Evolutionary conservation across 2,888 invertebrate species (phyloP).

Genomic region (Xestobium rufovillosum): DNA sequence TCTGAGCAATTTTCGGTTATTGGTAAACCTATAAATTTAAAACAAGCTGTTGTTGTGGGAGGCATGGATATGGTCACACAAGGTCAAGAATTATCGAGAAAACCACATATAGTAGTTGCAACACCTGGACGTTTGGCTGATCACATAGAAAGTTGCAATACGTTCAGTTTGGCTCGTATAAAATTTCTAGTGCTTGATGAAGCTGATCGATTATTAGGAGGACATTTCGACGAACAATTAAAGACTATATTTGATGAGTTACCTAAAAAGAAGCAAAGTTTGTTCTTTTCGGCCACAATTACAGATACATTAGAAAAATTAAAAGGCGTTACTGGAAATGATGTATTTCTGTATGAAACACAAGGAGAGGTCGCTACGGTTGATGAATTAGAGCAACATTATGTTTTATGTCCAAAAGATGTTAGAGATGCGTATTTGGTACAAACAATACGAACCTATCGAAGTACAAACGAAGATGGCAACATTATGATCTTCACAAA

Average conservation of each 20-base stretch:
- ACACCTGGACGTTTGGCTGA: slow-evolving; percentile 95
- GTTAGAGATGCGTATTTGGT: slow-evolving; percentile 90
- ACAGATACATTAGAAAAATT: slow-evolving; percentile 71
- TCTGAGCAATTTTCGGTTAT: slow-evolving; percentile 91
- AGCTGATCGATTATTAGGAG: slow-evolving; percentile 79
- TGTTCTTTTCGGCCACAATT: slow-evolving; percentile 94
- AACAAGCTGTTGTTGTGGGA: slow-evolving; percentile 86
- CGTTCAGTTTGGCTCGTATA: slow-evolving; percentile 69
- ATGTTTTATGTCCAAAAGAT: slow-evolving; percentile 84
- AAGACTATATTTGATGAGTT: slow-evolving; percentile 69
- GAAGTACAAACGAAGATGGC: slow-evolving; percentile 62
- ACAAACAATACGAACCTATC: slow-evolving; percentile 69
- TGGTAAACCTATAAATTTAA: slow-evolving; percentile 79
- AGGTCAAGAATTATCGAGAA: slow-evolving; percentile 69
- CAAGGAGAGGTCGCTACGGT: slow-evolving; percentile 73
- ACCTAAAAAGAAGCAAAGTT: slow-evolving; percentile 73
- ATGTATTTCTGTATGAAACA: slow-evolving; percentile 57
- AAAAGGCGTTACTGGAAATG: slow-evolving; percentile 54
- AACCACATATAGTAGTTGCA: slow-evolving; percentile 92
- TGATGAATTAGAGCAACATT: slow-evolving; percentile 81
- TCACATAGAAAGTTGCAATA: slow-evolving; percentile 81
- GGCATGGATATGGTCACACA: slow-evolving; percentile 90
- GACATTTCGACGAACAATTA: slow-evolving; percentile 76
- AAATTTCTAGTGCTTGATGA: slow-evolving; percentile 92
- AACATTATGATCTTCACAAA: slow-evolving; percentile 93